Percentiles rank a stretch among this genome's conserved stretches.
Conservation (phyloP, 2,888 invertebrate species). For the Drosophila borborema region DNA sequence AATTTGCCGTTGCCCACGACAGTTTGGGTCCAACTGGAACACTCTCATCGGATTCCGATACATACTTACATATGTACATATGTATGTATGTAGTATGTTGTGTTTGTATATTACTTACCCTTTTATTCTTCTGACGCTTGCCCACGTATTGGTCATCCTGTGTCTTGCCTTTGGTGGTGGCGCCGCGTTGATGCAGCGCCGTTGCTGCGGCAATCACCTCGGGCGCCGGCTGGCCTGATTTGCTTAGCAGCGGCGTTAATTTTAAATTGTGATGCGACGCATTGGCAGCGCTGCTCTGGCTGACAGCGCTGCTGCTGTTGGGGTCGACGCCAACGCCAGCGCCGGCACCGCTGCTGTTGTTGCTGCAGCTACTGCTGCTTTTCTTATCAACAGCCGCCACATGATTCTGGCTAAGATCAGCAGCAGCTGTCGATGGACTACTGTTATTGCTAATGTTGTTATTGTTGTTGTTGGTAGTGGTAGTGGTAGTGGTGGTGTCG, state of each 20-base stretch:
- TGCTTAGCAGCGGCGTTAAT: conserved; percentile 36
- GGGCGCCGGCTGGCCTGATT: conserved; percentile 36
- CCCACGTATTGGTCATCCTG: conserved; percentile 75
- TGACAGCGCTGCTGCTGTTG: background rate
- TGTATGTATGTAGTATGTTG: too few species aligned
- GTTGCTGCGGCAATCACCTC: conserved; percentile 44
- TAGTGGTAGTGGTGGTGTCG: conserved; percentile 5
- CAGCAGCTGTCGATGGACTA: conserved; percentile 10
- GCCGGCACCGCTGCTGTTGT: conserved; percentile 3
- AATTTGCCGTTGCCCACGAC: background rate
- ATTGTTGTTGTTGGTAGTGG: background rate
- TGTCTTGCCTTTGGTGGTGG: conserved; percentile 72
- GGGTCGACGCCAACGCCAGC: background rate
- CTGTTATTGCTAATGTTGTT: conserved; percentile 19
- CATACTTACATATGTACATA: background rate
- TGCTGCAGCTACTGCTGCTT: background rate
- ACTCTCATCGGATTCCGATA: background rate
- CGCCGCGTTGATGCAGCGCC: conserved; percentile 48
- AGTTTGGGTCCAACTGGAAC: background rate
- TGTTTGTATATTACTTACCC: conserved; percentile 50
- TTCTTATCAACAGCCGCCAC: conserved; percentile 36
- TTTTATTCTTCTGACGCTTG: conserved; percentile 74
- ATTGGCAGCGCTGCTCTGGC: conserved; percentile 10
- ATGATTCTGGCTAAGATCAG: conserved; percentile 37
- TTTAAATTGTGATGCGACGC: conserved; percentile 32